phyloP scores from a whole-genome alignment of 2,888 invertebrate genomes.

The Ormyrus labotus region DNA sequence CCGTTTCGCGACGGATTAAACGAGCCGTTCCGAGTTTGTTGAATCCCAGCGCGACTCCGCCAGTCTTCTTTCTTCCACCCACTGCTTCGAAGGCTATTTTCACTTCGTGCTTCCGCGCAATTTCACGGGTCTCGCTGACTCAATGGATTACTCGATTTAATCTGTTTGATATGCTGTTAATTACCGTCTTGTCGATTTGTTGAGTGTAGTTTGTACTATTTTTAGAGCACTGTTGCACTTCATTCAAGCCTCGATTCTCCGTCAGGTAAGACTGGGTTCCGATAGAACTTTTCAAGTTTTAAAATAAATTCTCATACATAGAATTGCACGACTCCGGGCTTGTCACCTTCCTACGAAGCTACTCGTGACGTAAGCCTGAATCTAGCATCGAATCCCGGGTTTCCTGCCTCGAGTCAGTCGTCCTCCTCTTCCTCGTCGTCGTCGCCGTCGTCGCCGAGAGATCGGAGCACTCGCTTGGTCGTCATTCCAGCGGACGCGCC shows the following conservation, averaged over 20 bases:
- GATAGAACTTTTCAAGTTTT: not conserved
- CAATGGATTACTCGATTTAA: too few relatives aligned
- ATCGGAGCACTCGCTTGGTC: slow-evolving; percentile 35
- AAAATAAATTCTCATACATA: too few relatives aligned
- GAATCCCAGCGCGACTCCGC: too few relatives aligned
- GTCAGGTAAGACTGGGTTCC: not conserved
- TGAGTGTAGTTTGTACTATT: too few relatives aligned
- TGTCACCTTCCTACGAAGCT: too few relatives aligned
- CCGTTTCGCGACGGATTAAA: slow-evolving; percentile 30
- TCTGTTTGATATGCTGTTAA: too few relatives aligned
- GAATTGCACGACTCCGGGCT: too few relatives aligned
- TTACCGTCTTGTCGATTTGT: too few relatives aligned
- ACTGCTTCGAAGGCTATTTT: slow-evolving; percentile 22
- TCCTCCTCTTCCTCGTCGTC: not conserved
- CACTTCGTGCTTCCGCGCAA: slow-evolving; percentile 22
- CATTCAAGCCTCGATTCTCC: too few relatives aligned
- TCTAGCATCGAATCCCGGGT: slow-evolving; percentile 32
- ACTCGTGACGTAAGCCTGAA: not conserved
- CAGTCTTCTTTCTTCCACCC: too few relatives aligned
- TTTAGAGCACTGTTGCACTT: too few relatives aligned
- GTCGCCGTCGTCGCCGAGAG: slow-evolving; percentile 3
- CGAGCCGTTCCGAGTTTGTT: not conserved
- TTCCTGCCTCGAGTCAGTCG: slow-evolving; percentile 15
- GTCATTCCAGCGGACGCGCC: slow-evolving; percentile 39
- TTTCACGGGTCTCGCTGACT: slow-evolving; percentile 10